These are phyloP conservation scores for Tetramorium simillimum DNA, from an alignment of 1,140 invertebrate genomes.

Conservation along the genomic window DNA sequence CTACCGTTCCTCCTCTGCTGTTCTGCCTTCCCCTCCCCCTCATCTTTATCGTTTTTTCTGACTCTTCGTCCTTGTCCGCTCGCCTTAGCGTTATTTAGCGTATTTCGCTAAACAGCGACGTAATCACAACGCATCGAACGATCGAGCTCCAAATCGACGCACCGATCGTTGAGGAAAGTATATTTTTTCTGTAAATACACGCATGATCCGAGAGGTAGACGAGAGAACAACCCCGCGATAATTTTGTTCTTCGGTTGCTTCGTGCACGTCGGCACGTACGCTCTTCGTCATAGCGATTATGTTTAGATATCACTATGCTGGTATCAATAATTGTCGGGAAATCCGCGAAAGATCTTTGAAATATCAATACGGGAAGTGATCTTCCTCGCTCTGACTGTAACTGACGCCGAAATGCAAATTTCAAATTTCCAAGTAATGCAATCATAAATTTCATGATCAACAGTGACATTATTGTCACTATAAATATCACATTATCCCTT, in stretches of 20 bases:
- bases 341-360: background rate
- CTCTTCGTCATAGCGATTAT: conserved; percentile 32
- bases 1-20: conserved; percentile 11
- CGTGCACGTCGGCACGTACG: background rate
- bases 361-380: background rate
- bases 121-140: conserved; percentile 40
- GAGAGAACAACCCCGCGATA: background rate
- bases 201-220: background rate
- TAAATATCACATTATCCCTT: conserved; percentile 1
- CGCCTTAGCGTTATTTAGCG: conserved; percentile 54
- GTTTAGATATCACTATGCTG: conserved; percentile 56
- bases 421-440: background rate
- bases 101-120: conserved; percentile 2
- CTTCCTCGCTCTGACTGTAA: background rate
- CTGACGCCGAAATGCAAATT: conserved; percentile 25
- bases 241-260: conserved; percentile 46
- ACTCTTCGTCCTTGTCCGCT: conserved; percentile 41
- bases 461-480: conserved; percentile 9
- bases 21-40: conserved; percentile 14
- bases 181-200: conserved; percentile 58
- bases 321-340: background rate
- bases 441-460: conserved; percentile 15
- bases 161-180: conserved; percentile 51
- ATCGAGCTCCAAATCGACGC: conserved; percentile 25
- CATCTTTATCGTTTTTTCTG: conserved; percentile 33